Evolutionary conservation across 2,113 vertebrate species (phyloP), one percentile per base, ranked within the genome.

Genomic region (Periophthalmus modestus): DNA sequence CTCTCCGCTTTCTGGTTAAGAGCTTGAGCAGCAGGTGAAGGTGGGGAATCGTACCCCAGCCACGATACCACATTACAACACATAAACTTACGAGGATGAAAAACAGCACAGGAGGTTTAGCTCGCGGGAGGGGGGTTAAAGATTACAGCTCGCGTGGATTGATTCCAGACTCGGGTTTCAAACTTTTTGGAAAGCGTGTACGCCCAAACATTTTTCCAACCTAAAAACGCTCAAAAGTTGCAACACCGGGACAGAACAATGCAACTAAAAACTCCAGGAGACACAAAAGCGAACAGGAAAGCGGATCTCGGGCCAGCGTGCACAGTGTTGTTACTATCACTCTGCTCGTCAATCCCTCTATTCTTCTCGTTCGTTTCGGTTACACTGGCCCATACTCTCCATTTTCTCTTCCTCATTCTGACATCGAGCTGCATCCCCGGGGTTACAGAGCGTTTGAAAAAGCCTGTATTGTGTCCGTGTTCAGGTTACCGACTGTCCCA

Each of bases 21-120:
- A 91, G 81, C 88, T 90, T 87, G 88, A 85, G 79, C 83, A 89
- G 88, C 89, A 92, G 91, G 90, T 92, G 90, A 82, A 87, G 80
- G 74, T 50, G 61, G 72, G 77, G 80, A 82, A 61, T 62, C 80
- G 55, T 74, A 84, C 87, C 74, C 78, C 79, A 82, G 75, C 76
- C 85, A 85, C 85, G 87, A 91, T 91, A 89, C 83, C 68, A 83
- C 80, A 80, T 79, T 76, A 77, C 78, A 84, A 71, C 61, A 9
- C 86, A 80, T 90, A 88, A 92, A 91, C 82, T 67, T 63, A 72
- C 24, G 33, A 67, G 79, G 84, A 89, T 83, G 86, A 92, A 90
- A 93, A 92, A 91, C 81, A 79, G 87, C 79, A 50, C 52, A 43
- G 73, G 54, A 43, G 73, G 54, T 0, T 48, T 46, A 75, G 75